These are phyloP conservation scores for Theristicus caerulescens DNA, from an alignment of 2,113 vertebrate genomes.

Conservation along the genomic window DNA sequence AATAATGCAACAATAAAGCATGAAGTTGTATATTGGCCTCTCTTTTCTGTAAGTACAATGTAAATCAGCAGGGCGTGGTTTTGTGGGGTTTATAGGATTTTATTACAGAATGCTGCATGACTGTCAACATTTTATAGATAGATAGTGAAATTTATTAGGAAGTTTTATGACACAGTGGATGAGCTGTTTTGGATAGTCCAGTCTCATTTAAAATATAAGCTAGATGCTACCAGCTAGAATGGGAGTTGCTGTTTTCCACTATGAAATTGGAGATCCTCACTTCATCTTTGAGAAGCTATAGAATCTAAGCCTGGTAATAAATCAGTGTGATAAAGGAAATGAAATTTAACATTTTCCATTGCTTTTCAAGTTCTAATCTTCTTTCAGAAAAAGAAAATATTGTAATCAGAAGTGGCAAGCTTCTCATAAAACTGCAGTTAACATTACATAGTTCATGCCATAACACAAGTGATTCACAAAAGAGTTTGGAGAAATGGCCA, in stretches of 20 bases:
- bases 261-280: background rate
- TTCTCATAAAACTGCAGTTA: background rate
- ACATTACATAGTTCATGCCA: rapidly evolving
- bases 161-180: background rate
- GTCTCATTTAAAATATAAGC: background rate
- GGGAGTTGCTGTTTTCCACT: background rate
- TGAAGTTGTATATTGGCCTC: background rate
- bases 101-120: background rate
- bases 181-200: background rate
- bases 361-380: background rate
- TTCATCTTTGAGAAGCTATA: background rate
- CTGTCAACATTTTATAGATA: constrained; percentile 37
- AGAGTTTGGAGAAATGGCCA: background rate
- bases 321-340: background rate
- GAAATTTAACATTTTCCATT: background rate
- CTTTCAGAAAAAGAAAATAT: background rate
- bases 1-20: constrained; percentile 45
- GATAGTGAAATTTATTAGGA: background rate
- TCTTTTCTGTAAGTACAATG: background rate
- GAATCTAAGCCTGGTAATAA: background rate
- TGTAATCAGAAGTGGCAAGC: background rate
- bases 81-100: background rate
- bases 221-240: background rate
- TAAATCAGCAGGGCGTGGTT: background rate
- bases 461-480: background rate